Evolutionary conservation across 2,797 vertebrate species (phyloP).

Genomic region (Gadopsis bispinosus): DNA sequence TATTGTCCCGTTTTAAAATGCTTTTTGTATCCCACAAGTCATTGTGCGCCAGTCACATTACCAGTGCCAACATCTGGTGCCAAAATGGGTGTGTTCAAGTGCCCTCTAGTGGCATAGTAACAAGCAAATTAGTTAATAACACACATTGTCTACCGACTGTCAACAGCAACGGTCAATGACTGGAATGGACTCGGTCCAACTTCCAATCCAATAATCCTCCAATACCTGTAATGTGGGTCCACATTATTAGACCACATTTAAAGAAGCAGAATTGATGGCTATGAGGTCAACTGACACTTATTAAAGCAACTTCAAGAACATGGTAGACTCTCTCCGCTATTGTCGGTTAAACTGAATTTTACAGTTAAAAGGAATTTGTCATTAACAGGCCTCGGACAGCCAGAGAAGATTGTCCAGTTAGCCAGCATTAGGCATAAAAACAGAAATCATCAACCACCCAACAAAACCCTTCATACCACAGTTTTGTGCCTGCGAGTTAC

Average conservation of each 20-base stretch:
- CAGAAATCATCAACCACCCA: not conserved
- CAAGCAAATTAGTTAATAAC: not conserved
- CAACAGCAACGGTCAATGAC: not conserved
- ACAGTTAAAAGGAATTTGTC: too few relatives aligned
- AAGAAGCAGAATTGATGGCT: too few relatives aligned
- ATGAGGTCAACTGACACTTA: too few relatives aligned
- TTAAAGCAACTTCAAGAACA: too few relatives aligned
- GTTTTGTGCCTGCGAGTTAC: not conserved
- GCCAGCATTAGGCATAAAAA: not conserved
- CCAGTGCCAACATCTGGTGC: not conserved
- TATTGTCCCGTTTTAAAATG: not conserved
- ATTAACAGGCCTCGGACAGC: not conserved
- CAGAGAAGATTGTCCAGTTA: not conserved
- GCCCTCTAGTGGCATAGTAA: not conserved
- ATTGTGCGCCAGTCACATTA: not conserved
- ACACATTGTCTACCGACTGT: not conserved
- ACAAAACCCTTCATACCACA: not conserved
- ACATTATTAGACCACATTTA: too few relatives aligned
- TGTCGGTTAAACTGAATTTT: too few relatives aligned
- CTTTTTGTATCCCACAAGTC: not conserved
- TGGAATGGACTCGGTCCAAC: not conserved
- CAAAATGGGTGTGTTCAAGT: too few relatives aligned
- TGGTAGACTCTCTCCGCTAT: too few relatives aligned
- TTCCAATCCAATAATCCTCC: not conserved
- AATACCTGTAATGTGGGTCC: too few relatives aligned